Evolutionary conservation across 1,140 invertebrate species (phyloP), one percentile per base, ranked within the genome.

Genomic region (Medauroidea extradentata): DNA sequence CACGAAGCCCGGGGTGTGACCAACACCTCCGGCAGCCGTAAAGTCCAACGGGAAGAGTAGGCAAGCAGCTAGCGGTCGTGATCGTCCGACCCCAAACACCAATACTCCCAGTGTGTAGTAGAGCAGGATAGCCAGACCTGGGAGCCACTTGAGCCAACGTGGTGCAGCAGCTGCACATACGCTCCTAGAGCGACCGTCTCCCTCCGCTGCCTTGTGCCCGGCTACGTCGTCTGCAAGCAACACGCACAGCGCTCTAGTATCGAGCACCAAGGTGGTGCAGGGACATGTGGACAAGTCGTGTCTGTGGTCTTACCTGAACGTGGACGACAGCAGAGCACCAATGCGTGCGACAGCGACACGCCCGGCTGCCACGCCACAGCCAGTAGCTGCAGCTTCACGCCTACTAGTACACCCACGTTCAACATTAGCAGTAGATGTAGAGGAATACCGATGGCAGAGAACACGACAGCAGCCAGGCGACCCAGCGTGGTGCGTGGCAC

Each of bases 1-100:
- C 7, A 86, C 46, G 80, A 70, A 16, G 78, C 81, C 16, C 51
- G 78, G 72, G 38, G 82, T 84, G 7, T 74, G 78, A 19, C 83
- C 83, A 7, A 86, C 79, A 27, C 84, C 84, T 39, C 85, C 85
- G 2, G 81, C 82, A 2, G 83, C 83, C 3, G 85, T 86, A 61
- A 88, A 88, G 66, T 87, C 84, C 57, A 87, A 65, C 2, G 85
- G 85, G 68, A 87, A 87, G 64, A 87, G 74, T 7, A 84, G 65
- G 61, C 79, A 77, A n/a, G 83, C 80, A 3, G 80, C 69, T 1
- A 81, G 67, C 9, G 77, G 72, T 53, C 79, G 57, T 13, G 48
- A 7, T 2, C 85, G 73, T 5, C 78, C 71, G 5, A 82, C 72
- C 4, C 86, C 86, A 58, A 88, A 88, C 3, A 79, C 63, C 0